Base-by-base conservation (phyloP, 2,797 vertebrate species). In the Linurgus olivaceus region DNA sequence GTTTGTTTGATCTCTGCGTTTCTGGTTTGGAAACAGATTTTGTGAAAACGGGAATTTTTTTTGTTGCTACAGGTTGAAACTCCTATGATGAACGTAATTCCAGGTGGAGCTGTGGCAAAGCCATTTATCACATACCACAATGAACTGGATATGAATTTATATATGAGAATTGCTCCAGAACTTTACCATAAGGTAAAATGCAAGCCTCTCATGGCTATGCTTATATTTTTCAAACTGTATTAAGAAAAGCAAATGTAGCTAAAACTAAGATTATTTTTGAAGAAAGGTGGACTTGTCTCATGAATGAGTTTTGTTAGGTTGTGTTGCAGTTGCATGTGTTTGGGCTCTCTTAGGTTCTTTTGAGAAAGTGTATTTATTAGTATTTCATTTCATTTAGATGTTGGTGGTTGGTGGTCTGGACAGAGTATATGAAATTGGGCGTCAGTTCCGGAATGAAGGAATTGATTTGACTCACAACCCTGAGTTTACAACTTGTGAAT, bases 401-500 rank as follows among this genome's bases (percentile, higher is more conserved):
- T 97, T 99, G 83, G 99, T 99, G 92, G 99, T 99, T 42, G 99
- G 99, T 83, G 99, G 99, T 66, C 95, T 99, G 5, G 99, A 99
- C 97, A 97, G 99, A 80, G 99, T 99, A 11, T 99, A 99, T 94
- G 99, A 99, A 97, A 97, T 99, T 25, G 99, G 99, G 5, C 99
- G 99, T 75, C 99, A 99, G 97, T 99, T 99, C 97, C 98, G 99
- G 94, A 99, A 99, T 17, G 99, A 99, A 97, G 99, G 99, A 86
- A 99, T 99, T 13, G 99, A 99, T 97, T 98, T 99, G 65, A 99
- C 99, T 57, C 99, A 99, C 92, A 99, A 99, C 95, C 99, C 99
- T 24, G 99, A 99, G 97, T 99, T 99, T 97, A 99, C 99, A 85
- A 99, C 99, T 71, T 99, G 99, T 95, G 99, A 99, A 87, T 99